These are phyloP conservation scores for Cybosia mesomella DNA, from an alignment of 2,888 invertebrate genomes.

Conservation along the genomic window DNA sequence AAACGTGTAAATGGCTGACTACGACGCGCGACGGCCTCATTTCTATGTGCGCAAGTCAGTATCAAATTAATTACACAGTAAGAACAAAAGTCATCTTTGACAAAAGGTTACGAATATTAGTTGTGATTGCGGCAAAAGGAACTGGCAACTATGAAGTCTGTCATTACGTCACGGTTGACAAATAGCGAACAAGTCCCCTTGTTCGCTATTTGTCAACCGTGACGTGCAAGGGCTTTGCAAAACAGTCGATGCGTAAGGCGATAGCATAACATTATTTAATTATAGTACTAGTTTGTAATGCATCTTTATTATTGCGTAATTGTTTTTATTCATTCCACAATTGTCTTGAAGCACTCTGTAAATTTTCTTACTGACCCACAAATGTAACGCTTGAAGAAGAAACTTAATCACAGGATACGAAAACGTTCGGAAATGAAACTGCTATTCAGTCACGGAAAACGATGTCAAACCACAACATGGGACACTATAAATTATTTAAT, in stretches of 20 bases:
- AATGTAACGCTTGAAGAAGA: constrained; percentile 14
- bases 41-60: not conserved
- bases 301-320: not conserved
- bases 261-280: constrained; percentile 4
- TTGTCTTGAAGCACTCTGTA: not conserved
- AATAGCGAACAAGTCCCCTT: not conserved
- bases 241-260: not conserved
- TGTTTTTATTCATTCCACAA: not conserved
- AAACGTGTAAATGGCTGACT: not conserved
- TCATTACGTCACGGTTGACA: constrained; percentile 9
- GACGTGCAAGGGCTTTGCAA: not conserved
- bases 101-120: not conserved
- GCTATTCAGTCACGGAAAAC: constrained; percentile 26
- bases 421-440: constrained; percentile 14
- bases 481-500: constrained; percentile 35
- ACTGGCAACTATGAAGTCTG: not conserved
- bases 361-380: not conserved
- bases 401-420: constrained; percentile 13
- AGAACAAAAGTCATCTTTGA: not conserved
- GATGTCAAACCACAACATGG: constrained; percentile 27
- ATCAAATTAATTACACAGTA: too few relatives aligned
- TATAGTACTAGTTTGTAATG: not conserved
- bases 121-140: not conserved
- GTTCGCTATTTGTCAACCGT: too few relatives aligned
- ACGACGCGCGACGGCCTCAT: not conserved